Evolutionary conservation across 2,113 vertebrate genomes (phyloP), one percentile per base, ranked within the genome.

Genomic region (Pterocles burchelli): DNA sequence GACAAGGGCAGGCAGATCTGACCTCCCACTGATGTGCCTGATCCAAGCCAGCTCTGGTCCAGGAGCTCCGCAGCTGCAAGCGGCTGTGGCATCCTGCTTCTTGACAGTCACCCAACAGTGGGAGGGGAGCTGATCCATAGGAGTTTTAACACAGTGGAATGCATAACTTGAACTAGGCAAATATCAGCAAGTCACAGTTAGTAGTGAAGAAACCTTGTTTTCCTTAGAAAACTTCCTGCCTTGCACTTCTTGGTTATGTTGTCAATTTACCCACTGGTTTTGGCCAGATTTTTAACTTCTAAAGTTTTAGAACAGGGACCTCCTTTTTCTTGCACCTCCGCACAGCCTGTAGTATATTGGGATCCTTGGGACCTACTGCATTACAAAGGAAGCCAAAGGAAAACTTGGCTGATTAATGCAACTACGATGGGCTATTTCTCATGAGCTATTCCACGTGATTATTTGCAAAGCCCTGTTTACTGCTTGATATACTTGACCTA

Each of bases 381-480:
- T n/a, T 57, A 41, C 21, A 59, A 15, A 26, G n/a, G 31, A 54
- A 91, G 55, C 26, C 43, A 90, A 85, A 89, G 51, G 70, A 85
- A 8, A 71, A 25, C 41, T 80, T 54, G 31, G 51, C 10, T 91
- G 55, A 95, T 91, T 94, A 73, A 71, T 46, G 36, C 3, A 8
- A 88, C 41, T 74, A 57, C 54, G 57, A 61, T 14, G 70, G 61
- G 62, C 31, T 93, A 59, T 93, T 96, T 88, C 65, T 90, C 13
- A 0, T 75, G 24, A 94, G 73, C 21, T 90, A 68, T 74, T 88
- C 55, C 48, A 77, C 59, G 41, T 41, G 59, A 88, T 91, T 90
- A 90, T 88, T 90, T 88, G 82, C 63, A 93, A 96, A 93, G 68
- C 61, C 88, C 72, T 84, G 48, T 94, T 95, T 96, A 88, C 79